These are phyloP conservation scores for Vanessa atalanta DNA, from an alignment of 1,140 invertebrate genomes.

Conservation along the genomic window DNA sequence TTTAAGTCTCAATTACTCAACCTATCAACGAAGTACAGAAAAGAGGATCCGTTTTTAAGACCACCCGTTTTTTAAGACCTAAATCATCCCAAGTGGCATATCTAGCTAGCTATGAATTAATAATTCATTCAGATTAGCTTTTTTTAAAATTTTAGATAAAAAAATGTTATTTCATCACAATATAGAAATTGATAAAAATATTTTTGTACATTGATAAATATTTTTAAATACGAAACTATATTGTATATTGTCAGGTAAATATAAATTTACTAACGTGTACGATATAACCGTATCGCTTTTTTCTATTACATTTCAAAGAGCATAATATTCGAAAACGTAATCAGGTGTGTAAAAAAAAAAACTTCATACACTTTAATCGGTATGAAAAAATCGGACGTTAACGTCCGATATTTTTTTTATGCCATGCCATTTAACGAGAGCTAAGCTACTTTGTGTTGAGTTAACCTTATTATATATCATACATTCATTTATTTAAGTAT, in stretches of 20 bases:
- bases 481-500: slow-evolving; percentile 41
- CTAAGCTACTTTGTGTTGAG: slow-evolving; percentile 27
- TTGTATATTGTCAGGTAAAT: neutral
- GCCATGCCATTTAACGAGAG: slow-evolving; percentile 25
- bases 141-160: too few species aligned
- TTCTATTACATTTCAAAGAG: slow-evolving; percentile 6
- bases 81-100: too few species aligned
- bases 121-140: too few species aligned
- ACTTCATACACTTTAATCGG: slow-evolving; percentile 12
- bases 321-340: neutral
- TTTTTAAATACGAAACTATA: neutral
- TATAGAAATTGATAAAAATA: too few species aligned
- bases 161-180: too few species aligned
- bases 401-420: slow-evolving; percentile 29
- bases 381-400: slow-evolving; percentile 23
- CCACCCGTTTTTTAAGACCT: too few species aligned
- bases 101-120: too few species aligned
- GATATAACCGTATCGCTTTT: neutral
- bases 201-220: too few species aligned
- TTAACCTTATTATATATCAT: slow-evolving; percentile 15
- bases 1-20: too few species aligned
- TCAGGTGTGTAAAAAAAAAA: slow-evolving; percentile 12
- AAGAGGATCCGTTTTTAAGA: too few species aligned
- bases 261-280: neutral
- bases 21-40: too few species aligned